These are phyloP conservation scores for Falco naumanni DNA, from an alignment of 2,797 vertebrate genomes.

Conservation along the genomic window DNA sequence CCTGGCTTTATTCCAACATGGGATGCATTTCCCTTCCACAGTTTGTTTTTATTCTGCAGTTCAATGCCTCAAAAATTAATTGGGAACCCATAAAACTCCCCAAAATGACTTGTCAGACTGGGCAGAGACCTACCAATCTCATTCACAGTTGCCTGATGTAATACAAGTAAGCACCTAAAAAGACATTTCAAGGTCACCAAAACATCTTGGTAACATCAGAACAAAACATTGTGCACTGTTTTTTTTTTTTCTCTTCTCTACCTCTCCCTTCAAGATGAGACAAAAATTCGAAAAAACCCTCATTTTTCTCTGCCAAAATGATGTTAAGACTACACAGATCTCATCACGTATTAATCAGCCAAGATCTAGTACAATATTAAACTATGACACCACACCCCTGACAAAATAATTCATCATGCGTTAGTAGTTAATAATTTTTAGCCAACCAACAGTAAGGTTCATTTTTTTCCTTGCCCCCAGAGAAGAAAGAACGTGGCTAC, in stretches of 20 bases:
- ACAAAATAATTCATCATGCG: background rate
- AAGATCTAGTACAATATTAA: background rate
- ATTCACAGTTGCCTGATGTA: background rate
- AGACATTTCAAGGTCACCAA: background rate
- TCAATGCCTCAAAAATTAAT: background rate
- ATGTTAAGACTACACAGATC: background rate
- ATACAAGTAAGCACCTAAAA: background rate
- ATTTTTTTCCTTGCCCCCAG: background rate
- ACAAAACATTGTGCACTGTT: background rate
- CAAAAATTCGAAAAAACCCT: background rate
- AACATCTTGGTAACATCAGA: background rate
- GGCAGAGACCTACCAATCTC: background rate
- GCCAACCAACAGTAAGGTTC: background rate
- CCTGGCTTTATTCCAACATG: background rate
- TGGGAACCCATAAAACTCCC: background rate
- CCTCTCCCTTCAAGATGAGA: background rate
- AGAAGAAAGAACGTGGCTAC: fast-evolving
- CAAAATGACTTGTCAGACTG: background rate
- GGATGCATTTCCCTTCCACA: background rate
- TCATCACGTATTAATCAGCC: fast-evolving
- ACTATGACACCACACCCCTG: fast-evolving
- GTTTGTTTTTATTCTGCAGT: background rate
- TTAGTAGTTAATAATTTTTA: background rate
- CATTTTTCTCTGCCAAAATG: background rate
- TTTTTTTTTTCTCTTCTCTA: background rate